Evolutionary conservation across 2,797 vertebrate species (phyloP), one percentile per base, ranked within the genome.

Genomic region (Phrynocephalus guinanensis): DNA sequence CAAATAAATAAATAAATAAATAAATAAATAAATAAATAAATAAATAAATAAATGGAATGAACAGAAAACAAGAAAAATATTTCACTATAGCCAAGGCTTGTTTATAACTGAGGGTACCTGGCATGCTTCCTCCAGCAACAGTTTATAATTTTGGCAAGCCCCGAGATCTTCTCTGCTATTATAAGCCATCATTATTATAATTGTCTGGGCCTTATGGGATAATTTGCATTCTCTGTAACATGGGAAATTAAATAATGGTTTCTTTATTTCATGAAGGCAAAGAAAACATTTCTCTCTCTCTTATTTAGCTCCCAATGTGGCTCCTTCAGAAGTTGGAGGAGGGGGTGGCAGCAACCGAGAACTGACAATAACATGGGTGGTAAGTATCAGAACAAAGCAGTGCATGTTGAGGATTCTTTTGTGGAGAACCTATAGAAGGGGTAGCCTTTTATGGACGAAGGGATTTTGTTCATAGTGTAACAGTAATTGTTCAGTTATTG

Each of bases 361-460:
- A 89, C 96, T 99, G 95, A 99, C 96, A 87, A 99, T 99, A 95
- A 99, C 98, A 0, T 99, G 99, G 99, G 98, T 97, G 96, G 99
- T 99, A 96, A 71, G 97, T 97, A 90, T 75, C 63, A 9, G 10
- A 0, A 72, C 50, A 56, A 44, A 71, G 16, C 56, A 84, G 5
- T 16, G n/a, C 0, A 0, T 92, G 85, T 52, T 3, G 7, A 50
- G 0, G 18, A 1, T 2, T 82, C 1, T 1, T 52, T 86, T 86
- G 9, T 28, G 67, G 38, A 44, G 38, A 44, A 44, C 38, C 38
- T 44, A 44, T 44, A 44, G 3, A 44, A 44, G 38, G 38, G 38
- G 38, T 44, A 44, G 38, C 38, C 1, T 1, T 52, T 86, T 86
- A 8, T 28, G 67, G 63, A 84, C 1, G 11, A 30, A 80, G 60